phyloP scores from a whole-genome alignment of 2,888 invertebrate genomes.

The Netelia virgata region DNA sequence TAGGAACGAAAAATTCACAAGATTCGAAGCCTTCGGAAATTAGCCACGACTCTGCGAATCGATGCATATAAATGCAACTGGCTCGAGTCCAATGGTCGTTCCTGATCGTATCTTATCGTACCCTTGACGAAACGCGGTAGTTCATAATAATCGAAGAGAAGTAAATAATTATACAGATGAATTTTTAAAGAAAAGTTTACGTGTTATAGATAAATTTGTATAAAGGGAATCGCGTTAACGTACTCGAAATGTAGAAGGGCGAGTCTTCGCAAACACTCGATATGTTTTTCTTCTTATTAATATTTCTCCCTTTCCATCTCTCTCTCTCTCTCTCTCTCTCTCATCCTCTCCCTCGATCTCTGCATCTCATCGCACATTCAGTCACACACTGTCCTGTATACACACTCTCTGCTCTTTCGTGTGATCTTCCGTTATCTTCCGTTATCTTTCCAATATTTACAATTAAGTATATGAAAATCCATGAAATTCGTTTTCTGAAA shows the following conservation, averaged over 20 bases:
- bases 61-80: background rate
- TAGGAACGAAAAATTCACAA: conserved; percentile 61
- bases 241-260: conserved; percentile 47
- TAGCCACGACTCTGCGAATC: too few relatives aligned
- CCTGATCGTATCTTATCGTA: conserved; percentile 43
- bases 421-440: conserved; percentile 40
- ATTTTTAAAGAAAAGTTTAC: conserved; percentile 57
- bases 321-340: conserved; percentile 1
- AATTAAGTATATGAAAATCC: conserved; percentile 15
- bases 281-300: conserved; percentile 17
- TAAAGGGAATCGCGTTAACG: conserved; percentile 48
- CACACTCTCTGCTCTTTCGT: conserved; percentile 27
- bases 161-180: conserved; percentile 57
- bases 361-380: background rate
- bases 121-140: conserved; percentile 37
- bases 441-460: conserved; percentile 21
- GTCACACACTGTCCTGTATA: conserved; percentile 34
- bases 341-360: conserved; percentile 14
- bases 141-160: conserved; percentile 38
- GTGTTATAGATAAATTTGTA: conserved; percentile 68
- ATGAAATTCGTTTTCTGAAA: conserved; percentile 25
- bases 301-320: background rate
- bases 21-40: conserved; percentile 5
- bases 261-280: conserved; percentile 36
- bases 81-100: conserved; percentile 24